Conservation (phyloP, 2,113 vertebrate genomes). For the Hiodon tergisus region DNA sequence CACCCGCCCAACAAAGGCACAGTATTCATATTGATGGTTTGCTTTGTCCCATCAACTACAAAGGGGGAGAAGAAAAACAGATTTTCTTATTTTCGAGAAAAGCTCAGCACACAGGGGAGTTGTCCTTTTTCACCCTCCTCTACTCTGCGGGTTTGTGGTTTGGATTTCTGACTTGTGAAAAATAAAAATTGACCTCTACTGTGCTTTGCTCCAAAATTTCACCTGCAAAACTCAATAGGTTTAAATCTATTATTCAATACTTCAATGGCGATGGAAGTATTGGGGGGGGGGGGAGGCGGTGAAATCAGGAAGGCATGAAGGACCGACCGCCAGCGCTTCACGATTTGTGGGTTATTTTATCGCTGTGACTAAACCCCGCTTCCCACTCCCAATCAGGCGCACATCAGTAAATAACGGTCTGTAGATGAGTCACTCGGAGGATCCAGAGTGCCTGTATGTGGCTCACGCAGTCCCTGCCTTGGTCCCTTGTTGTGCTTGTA, state of each 20-base stretch:
- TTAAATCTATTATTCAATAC: too few species aligned
- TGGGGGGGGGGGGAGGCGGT: too few species aligned
- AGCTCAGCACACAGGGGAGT: background rate
- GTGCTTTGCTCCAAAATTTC: too few species aligned
- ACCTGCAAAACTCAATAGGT: too few species aligned
- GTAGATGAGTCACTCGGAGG: background rate
- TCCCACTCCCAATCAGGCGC: background rate
- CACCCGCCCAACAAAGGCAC: constrained; percentile 4
- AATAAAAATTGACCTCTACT: background rate
- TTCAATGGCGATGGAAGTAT: too few species aligned
- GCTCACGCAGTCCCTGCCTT: constrained; percentile 15
- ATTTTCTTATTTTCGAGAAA: constrained; percentile 4
- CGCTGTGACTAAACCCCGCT: background rate
- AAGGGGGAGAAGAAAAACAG: constrained; percentile 3
- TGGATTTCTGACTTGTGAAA: background rate
- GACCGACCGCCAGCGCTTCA: background rate
- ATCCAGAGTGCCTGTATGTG: background rate
- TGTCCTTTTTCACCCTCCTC: background rate
- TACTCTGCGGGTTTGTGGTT: background rate
- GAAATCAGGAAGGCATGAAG: background rate
- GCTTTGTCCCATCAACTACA: constrained; percentile 15
- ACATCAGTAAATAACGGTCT: constrained; percentile 6
- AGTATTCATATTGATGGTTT: background rate
- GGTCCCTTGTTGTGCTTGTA: constrained; percentile 7
- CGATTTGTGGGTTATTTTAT: background rate